Base-by-base conservation (phyloP, 1,140 invertebrate species). In the Saccostrea glomerata region DNA sequence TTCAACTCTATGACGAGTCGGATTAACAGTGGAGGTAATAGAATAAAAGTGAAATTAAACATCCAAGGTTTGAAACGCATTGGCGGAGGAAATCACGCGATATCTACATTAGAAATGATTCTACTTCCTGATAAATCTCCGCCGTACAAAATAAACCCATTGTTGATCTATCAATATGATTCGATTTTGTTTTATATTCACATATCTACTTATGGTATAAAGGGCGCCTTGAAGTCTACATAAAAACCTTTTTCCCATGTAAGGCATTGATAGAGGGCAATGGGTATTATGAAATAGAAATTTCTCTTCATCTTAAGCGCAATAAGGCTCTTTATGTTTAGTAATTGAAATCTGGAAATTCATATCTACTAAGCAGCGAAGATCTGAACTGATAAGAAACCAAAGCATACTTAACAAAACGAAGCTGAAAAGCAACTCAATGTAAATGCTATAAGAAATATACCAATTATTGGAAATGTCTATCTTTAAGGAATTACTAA, bases 41-140 rank as follows among this genome's bases (percentile, higher is more conserved):
- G 70, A 77, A 77, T 77, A 77, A 77, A 73, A 77, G 58, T 77
- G 70, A 77, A 77, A 77, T 77, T 77, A 77, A 77, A 77, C 70
- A 77, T 77, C 70, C 30, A 15, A 77, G 70, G 25, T 30, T 77
- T 77, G 70, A 77, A 77, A 77, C 23, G 70, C 25, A 77, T 36
- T 12, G 70, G 25, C 70, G 70, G 25, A 77, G 11, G 70, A 36
- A 77, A 77, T 77, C 70, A 77, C 70, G 70, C 70, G 70, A 77
- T 25, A 36, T 36, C 30, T 30, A 77, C 70, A 30, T 77, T 77
- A 77, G 70, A 25, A 77, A 77, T 77, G 70, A 77, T 77, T 77
- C 25, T 77, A 17, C 25, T 77, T 36, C 30, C 70, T 77, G 70
- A 77, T 77, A 77, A 77, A 77, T 77, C 30, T 77, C 15, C 30